Evolutionary conservation across 2,113 vertebrate genomes (phyloP), one percentile per base, ranked within the genome.

Genomic region (Prionailurus bengalensis): DNA sequence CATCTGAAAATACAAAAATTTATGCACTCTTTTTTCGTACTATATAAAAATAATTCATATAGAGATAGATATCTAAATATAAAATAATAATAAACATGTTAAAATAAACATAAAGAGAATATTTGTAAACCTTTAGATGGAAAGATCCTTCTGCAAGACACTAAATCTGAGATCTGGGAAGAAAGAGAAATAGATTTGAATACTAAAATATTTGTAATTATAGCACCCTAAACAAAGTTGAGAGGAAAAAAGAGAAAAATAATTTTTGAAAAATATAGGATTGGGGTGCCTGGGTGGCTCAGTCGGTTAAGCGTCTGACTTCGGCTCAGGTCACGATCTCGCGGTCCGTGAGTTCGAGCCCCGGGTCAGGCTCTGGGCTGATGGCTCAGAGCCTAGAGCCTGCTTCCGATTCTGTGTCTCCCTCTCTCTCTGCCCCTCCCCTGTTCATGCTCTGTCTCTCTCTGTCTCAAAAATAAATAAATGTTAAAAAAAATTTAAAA

Each of bases 1-100:
- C n/a, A 93, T 91, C 15, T 94, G 70, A 89, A 96, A 96, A 42
- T 91, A 61, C 4, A 87, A 89, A 95, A 90, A 42, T 1, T 4
- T 70, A 74, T 36, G 39, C 0, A 55, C 1, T 21, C 23, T 94
- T 7, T 55, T 74, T 74, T 97, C 23, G 61, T 80, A 31, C 19
- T 12, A 91, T 70, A 68, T 65, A 68, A 81, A 93, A 89, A 81
- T 84, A 63, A n/a, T 92, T 80, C 9, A 42, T 45, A 61, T 8
- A 42, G 21, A 85, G 5, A 48, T 70, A 89, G 55, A 94, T 91
- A 74, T 78, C 1, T 79, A 82, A 90, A 42, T 87, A 36, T 74
- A 45, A 92, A 95, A 78, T 36, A 80, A 91, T 71, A 82, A 25
- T 61, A n/a, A 95, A 71, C 39, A 78, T 63, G 2, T 73, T 86